A percentile compares a stretch with the other conserved stretches of the same genome.
Conservation (phyloP, 2,888 invertebrate genomes). For the Tanaodytes sp. region DNA sequence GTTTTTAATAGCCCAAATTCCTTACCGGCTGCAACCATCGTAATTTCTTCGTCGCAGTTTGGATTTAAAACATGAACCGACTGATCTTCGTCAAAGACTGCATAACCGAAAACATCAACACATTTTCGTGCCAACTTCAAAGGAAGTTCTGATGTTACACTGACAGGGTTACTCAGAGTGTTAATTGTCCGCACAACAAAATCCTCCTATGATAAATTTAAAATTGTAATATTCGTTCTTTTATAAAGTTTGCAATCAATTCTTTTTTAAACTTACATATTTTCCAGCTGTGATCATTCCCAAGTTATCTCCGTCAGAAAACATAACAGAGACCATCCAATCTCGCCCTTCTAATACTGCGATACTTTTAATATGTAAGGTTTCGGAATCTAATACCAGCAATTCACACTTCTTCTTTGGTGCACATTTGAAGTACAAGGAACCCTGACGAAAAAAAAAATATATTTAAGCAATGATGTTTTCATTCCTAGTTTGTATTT, state of each 20-base stretch:
- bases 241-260: no score
- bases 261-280: slow-evolving; percentile 82
- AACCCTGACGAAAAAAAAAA: slow-evolving; percentile 75
- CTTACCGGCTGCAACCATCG: slow-evolving; percentile 86
- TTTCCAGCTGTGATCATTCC: slow-evolving; percentile 86
- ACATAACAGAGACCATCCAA: slow-evolving; percentile 75
- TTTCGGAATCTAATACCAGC: slow-evolving; percentile 73
- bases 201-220: slow-evolving; percentile 79
- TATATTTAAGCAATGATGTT: no score
- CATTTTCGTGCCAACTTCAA: slow-evolving; percentile 86
- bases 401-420: slow-evolving; percentile 71
- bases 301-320: slow-evolving; percentile 86
- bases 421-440: slow-evolving; percentile 83
- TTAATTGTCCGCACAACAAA: slow-evolving; percentile 85
- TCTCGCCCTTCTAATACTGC: slow-evolving; percentile 71
- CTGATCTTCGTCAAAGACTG: slow-evolving; percentile 81
- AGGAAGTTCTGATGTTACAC: slow-evolving; percentile 77
- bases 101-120: slow-evolving; percentile 83
- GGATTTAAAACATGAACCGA: slow-evolving; percentile 73
- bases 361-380: slow-evolving; percentile 74
- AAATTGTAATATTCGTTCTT: no score
- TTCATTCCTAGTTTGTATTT: no score
- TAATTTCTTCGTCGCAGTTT: slow-evolving; percentile 85
- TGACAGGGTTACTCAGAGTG: slow-evolving; percentile 76
- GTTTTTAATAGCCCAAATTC: slow-evolving; percentile 91